Conservation (phyloP, 2,113 vertebrate species). For the Gila orcuttii region DNA sequence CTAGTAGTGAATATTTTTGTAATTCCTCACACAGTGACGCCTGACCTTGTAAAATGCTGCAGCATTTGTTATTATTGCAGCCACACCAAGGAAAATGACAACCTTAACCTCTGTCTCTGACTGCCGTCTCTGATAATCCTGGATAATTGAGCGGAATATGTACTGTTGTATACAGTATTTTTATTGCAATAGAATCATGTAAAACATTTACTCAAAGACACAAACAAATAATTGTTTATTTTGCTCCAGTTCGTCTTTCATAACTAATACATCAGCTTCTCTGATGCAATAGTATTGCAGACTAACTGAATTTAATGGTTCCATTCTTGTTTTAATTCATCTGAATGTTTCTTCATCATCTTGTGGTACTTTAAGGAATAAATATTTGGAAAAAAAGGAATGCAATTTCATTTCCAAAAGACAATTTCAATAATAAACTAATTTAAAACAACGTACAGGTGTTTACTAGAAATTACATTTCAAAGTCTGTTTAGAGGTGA, state of each 20-base stretch:
- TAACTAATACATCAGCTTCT: neutral
- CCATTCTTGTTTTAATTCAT: neutral
- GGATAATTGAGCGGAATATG: neutral
- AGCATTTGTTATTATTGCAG: neutral
- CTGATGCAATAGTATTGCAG: neutral
- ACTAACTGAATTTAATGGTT: neutral
- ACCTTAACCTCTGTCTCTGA: neutral
- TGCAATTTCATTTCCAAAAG: neutral
- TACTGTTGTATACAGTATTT: neutral
- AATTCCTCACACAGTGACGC: neutral
- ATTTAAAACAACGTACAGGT: neutral
- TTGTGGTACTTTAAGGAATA: neutral
- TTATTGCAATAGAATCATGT: too few species aligned
- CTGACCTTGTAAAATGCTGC: conserved; percentile 6
- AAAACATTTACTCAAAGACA: neutral
- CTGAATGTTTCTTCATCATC: neutral
- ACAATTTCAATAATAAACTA: neutral
- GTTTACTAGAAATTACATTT: neutral
- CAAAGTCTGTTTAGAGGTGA: neutral
- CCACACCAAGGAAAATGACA: neutral
- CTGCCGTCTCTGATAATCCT: neutral
- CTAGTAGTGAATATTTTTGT: conserved; percentile 7
- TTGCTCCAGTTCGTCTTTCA: neutral
- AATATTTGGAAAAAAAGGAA: neutral
- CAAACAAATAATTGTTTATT: neutral